Evolutionary conservation across 2,113 vertebrate species (phyloP), one percentile per base, ranked within the genome.

Genomic region (Rhinoderma darwinii): DNA sequence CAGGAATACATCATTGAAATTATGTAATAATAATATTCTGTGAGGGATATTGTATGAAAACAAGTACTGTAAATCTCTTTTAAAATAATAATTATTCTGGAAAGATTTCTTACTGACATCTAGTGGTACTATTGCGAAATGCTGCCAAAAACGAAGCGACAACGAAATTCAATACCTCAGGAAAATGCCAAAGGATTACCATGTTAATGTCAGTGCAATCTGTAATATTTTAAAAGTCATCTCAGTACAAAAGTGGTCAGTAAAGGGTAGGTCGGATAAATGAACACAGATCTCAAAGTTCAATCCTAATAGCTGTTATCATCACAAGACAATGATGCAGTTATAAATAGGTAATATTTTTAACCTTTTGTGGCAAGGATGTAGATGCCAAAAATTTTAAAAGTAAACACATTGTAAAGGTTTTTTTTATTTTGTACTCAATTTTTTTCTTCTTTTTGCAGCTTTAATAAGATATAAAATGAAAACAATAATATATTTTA

Each of bases 91-190:
- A 75, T n/a, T n/a, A 25, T 43, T 5, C 72, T 44, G 41, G 41
- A 77, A 10, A 77, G 47, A 77, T 77, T 27, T 11, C 22, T 41
- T 68, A 63, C 75, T 86, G 84, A 77, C 84, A 79, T 77, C 84
- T 77, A 86, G 84, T 86, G 84, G 84, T 79, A n/a, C n/a, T 70
- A 10, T 72, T 86, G 35, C 12, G 37, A 50, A 86, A 4, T 54
- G 43, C 61, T 70, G 32, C 32, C 35, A 63, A 81, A 79, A 79
- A 61, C 30, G 18, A 77, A 51, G 27, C 5, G 30, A 9, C 75
- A 51, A 32, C 74, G 50, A 30, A 77, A 74, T n/a, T 37, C 43
- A 43, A 43, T 43, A n/a, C 39, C 25, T 43, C 3, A 6, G 20
- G 9, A 43, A 74, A 5, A 43, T 74, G 39, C 39, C 72, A 74